Evolutionary conservation across 2,888 invertebrate genomes (phyloP).

Genomic region (Apocheima hispidaria): DNA sequence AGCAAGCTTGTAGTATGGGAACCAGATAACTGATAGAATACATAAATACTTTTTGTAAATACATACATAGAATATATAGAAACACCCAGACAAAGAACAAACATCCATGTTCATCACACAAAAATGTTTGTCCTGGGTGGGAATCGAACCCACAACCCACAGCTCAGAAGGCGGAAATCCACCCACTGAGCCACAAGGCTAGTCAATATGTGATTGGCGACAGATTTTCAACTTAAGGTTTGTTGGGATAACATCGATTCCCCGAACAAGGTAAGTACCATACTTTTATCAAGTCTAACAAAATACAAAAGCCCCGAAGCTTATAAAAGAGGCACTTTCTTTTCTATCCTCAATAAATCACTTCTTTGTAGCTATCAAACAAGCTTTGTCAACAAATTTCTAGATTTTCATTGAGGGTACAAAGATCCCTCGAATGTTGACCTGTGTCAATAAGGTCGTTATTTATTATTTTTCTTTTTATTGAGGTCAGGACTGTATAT

Average conservation of each 20-base stretch:
- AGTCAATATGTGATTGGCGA: too few relatives aligned
- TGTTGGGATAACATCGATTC: neutral
- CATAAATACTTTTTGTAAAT: too few relatives aligned
- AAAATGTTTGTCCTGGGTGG: too few relatives aligned
- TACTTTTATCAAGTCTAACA: neutral
- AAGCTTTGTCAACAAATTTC: conserved; percentile 19
- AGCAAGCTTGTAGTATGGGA: too few relatives aligned
- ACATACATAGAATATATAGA: too few relatives aligned
- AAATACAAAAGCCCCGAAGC: conserved; percentile 2
- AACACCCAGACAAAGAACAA: too few relatives aligned
- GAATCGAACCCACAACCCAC: too few relatives aligned
- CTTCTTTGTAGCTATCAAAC: conserved; percentile 11
- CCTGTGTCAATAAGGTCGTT: conserved; percentile 5
- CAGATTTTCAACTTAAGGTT: neutral
- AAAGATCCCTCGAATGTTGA: conserved; percentile 12
- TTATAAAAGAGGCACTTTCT: neutral
- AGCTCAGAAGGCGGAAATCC: too few relatives aligned
- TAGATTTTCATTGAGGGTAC: conserved; percentile 12
- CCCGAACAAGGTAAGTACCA: neutral
- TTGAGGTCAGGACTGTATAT: neutral
- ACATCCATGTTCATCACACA: too few relatives aligned
- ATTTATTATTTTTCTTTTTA: conserved; percentile 11
- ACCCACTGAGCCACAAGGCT: too few relatives aligned
- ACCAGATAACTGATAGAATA: too few relatives aligned
- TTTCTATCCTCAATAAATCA: conserved; percentile 12